Base-by-base conservation (phyloP, 2,797 vertebrate species). In the Melanotaenia trifasciata region DNA sequence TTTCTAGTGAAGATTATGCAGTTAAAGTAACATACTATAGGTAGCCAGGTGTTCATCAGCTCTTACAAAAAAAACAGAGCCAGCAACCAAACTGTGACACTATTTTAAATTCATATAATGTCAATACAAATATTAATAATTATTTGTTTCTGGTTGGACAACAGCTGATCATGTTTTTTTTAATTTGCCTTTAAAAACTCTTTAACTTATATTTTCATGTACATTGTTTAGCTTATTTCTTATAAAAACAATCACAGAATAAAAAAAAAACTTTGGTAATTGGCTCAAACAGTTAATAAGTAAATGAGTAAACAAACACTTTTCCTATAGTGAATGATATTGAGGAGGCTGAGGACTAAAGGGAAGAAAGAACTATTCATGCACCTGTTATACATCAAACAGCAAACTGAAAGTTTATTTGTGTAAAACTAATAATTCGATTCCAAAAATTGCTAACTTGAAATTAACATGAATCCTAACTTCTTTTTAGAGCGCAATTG, bases 21-120 rank as follows among this genome's bases (percentile, higher is more conserved):
- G 12, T 45, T 57, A 40, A 11, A 64, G 47, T 58, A n/a, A 33
- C 59, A 67, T 24, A 28, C 36, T 64, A 22, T 60, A 22, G 0
- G 5, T 12, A 22, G 26, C 78, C 51, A 64, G 62, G 62, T 71
- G 80, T 71, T 83, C 28, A 47, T 61, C 40, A 26, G 22, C n/a
- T 20, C 30, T 4, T 26, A 5, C 22, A 30, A 35, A 74, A 76
- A 26, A 6, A 64, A 62, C 28, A 0, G 6, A 45, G 32, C 43
- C 38, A 62, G 32, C 35, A 74, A 54, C 0, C 11, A 43, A 58
- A 8, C 33, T 24, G 32, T 20, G 26, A 54, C 1, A 40, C 26
- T 7, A 45, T 8, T 58, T 79, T 2, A 20, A 45, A 20, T 45
- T 10, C 10, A 4, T 11, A 12, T 51, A 51, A 24, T 5, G 13